Base-by-base conservation (phyloP, 1,140 invertebrate genomes). In the Solen grandis region DNA sequence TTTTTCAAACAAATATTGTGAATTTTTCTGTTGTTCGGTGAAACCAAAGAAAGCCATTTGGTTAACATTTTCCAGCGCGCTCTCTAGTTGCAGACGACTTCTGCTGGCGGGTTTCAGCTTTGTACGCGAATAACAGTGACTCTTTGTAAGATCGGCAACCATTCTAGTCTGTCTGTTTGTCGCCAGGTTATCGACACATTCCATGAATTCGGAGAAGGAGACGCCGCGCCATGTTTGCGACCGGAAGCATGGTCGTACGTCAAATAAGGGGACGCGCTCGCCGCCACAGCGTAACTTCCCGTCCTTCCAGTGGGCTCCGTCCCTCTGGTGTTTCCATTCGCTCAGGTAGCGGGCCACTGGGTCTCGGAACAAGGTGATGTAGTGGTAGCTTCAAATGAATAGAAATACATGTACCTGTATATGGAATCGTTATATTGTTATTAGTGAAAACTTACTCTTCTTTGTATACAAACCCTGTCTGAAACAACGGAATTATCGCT, bases 1-100 rank as follows among this genome's bases (percentile, higher is more conserved):
- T 92, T 97, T 95, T 90, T 99, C 98, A 91, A 99, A 99, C 52
- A 99, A 95, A 90, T 97, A 97, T 91, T 99, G 97, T 29, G 96
- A 96, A 83, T 97, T 95, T 95, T 96, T 88, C 93, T 98, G 98
- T 92, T 95, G 95, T 92, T 99, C 98, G 25, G 97, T 99, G 70
- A 99, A 94, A 76, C 98, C 98, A 92, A 99, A 99, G 90, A 97
- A 99, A 41, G 97, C 96, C 96, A 99, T 97, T 59, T 96, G 95
- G 77, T 96, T 95, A 52, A 99, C 93, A 94, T 99, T 99, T 75
- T 95, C 94, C 93, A 99, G 99, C 33, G 98, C 98, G 89, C 97
- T 98, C 33, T 96, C 95, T 46, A 99, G 93, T 94, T 99, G 95
- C 52, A 97, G 94, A 60, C 94, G 93, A 90, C 97, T 95, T 63